Conservation (phyloP, 2,888 invertebrate species). For the Vandiemenella viatica region DNA sequence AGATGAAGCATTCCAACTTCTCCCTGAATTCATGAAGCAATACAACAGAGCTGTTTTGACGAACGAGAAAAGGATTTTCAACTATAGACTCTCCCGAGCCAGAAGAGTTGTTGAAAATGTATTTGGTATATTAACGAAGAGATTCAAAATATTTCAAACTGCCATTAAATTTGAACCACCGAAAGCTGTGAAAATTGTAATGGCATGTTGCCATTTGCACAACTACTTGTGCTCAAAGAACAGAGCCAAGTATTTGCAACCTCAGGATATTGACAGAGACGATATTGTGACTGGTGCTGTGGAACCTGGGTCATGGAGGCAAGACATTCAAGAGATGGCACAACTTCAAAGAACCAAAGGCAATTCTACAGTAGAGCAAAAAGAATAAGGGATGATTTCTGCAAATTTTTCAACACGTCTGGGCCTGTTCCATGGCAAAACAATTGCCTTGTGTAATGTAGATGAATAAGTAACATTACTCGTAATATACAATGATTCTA, state of each 20-base stretch:
- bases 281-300: slow-evolving; percentile 1
- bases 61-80: neutral
- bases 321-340: neutral
- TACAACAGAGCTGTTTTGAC: slow-evolving; percentile 3
- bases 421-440: slow-evolving; percentile 1
- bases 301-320: slow-evolving; percentile 2
- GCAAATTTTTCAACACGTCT: slow-evolving; percentile 1
- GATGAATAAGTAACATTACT: neutral
- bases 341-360: slow-evolving; percentile 3
- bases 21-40: slow-evolving; percentile 10
- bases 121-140: neutral
- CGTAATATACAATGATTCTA: neutral
- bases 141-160: neutral
- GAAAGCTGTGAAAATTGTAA: neutral
- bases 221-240: slow-evolving; percentile 1
- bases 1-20: slow-evolving; percentile 13
- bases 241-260: slow-evolving; percentile 1
- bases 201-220: slow-evolving; percentile 1
- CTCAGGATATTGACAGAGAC: slow-evolving; percentile 1
- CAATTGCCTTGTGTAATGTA: neutral
- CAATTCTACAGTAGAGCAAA: slow-evolving; percentile 2
- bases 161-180: slow-evolving; percentile 2
- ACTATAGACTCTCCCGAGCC: neutral
- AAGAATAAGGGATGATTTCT: slow-evolving; percentile 2
- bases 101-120: neutral